Percentiles rank a stretch among this genome's conserved stretches.
phyloP scores from a whole-genome alignment of 2,888 invertebrate species.

The Agapostemon virescens region DNA sequence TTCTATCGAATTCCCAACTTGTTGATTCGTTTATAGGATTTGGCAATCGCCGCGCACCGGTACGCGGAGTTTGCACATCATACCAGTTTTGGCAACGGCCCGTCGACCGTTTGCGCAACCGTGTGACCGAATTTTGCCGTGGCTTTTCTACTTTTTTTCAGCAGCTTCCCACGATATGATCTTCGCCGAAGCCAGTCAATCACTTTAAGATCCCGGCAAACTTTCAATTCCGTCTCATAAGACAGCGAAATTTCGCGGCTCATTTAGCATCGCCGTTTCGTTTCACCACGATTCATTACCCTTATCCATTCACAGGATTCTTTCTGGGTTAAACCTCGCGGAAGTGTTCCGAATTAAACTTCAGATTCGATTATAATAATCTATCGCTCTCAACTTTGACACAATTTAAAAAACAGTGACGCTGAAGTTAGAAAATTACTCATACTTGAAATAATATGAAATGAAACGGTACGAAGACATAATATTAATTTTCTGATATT shows the following conservation, averaged over 20 bases:
- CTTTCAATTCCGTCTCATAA: not conserved
- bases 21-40: constrained; percentile 61
- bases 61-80: constrained; percentile 50
- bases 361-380: not conserved
- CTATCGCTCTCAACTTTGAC: not conserved
- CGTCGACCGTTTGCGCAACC: constrained; percentile 29
- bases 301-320: not conserved
- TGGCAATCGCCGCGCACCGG: constrained; percentile 48
- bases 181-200: not conserved
- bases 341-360: not conserved
- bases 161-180: not conserved
- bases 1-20: constrained; percentile 58
- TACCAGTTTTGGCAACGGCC: constrained; percentile 45
- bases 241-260: not conserved
- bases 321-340: not conserved
- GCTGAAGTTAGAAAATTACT: not conserved
- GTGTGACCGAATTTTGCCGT: constrained; percentile 15
- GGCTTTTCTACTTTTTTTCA: not conserved
- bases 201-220: not conserved
- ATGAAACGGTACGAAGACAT: no score
- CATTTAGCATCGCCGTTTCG: not conserved
- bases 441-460: not conserved
- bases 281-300: not conserved
- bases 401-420: not conserved
- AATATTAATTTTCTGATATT: no score